phyloP scores from a whole-genome alignment of 1,140 invertebrate species.

The Trichoplusia ni region DNA sequence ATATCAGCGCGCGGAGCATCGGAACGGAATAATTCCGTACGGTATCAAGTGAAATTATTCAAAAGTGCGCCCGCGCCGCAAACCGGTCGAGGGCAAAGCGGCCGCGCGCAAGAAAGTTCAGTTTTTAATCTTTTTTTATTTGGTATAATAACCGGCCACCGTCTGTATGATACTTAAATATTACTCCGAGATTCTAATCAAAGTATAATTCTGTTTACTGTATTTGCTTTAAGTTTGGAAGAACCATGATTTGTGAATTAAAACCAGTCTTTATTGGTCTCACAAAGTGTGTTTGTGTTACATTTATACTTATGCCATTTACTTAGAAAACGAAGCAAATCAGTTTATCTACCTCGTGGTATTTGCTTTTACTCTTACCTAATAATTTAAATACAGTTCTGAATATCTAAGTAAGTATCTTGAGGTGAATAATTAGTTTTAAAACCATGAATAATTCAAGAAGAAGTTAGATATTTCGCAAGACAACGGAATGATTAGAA shows the following conservation, averaged over 20 bases:
- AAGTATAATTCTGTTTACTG: too few species aligned
- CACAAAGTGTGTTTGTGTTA: too few species aligned
- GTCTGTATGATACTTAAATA: too few species aligned
- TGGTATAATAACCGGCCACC: too few species aligned
- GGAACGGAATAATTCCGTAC: constrained; percentile 12
- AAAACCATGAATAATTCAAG: constrained; percentile 19
- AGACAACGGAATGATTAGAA: background rate
- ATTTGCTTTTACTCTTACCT: background rate
- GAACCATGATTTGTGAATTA: too few species aligned
- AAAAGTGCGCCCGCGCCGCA: constrained; percentile 16
- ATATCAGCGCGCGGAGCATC: constrained; percentile 1
- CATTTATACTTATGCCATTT: too few species aligned
- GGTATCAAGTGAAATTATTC: constrained; percentile 27
- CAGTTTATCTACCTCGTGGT: too few species aligned
- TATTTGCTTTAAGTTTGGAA: too few species aligned
- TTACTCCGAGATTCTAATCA: too few species aligned
- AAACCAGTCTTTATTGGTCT: too few species aligned
- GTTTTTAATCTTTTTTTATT: constrained; percentile 15
- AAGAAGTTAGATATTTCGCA: background rate
- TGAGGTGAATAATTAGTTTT: constrained; percentile 16
- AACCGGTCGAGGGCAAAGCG: constrained; percentile 18
- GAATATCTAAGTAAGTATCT: background rate
- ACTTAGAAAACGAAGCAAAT: too few species aligned
- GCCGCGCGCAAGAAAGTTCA: background rate
- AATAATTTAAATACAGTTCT: background rate